Evolutionary conservation across 2,113 vertebrate species (phyloP).

Genomic region (Grantiella picta): DNA sequence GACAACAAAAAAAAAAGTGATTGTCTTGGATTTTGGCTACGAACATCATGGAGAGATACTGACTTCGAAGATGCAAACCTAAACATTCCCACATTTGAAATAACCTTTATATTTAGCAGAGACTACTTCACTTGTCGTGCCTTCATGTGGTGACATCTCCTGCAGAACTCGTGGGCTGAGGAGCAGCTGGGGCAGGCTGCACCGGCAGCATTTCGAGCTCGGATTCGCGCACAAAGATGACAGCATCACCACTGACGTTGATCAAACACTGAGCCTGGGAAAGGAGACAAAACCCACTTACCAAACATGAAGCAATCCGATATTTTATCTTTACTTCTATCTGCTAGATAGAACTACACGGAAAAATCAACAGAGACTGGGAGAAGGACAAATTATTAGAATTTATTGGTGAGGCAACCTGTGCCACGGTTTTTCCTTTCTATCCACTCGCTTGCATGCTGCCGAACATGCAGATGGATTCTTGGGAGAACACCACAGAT

Average conservation of each 20-base stretch:
- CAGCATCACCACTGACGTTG: slow-evolving; percentile 94
- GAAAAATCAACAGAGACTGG: neutral
- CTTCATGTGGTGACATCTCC: slow-evolving; percentile 81
- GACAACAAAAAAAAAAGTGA: neutral
- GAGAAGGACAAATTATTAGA: neutral
- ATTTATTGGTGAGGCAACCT: neutral
- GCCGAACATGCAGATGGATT: neutral
- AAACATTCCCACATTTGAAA: neutral
- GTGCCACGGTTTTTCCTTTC: neutral
- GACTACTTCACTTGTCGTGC: neutral
- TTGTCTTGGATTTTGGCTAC: neutral
- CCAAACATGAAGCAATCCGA: neutral
- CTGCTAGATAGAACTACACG: neutral
- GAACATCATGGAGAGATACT: neutral
- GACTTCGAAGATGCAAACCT: slow-evolving; percentile 45
- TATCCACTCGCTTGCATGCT: neutral
- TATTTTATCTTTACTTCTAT: neutral
- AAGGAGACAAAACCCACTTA: neutral
- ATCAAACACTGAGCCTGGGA: slow-evolving; percentile 95
- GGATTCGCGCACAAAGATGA: slow-evolving; percentile 87
- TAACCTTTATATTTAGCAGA: neutral
- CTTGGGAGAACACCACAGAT: neutral
- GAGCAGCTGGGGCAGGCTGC: slow-evolving; percentile 40
- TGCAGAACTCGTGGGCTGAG: slow-evolving; percentile 67
- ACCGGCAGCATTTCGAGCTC: slow-evolving; percentile 79